A percentile compares a stretch with the other conserved stretches of the same genome.
These are phyloP conservation scores for Myotis yumanensis DNA, from an alignment of 2,113 vertebrate species.

Conservation along the genomic window DNA sequence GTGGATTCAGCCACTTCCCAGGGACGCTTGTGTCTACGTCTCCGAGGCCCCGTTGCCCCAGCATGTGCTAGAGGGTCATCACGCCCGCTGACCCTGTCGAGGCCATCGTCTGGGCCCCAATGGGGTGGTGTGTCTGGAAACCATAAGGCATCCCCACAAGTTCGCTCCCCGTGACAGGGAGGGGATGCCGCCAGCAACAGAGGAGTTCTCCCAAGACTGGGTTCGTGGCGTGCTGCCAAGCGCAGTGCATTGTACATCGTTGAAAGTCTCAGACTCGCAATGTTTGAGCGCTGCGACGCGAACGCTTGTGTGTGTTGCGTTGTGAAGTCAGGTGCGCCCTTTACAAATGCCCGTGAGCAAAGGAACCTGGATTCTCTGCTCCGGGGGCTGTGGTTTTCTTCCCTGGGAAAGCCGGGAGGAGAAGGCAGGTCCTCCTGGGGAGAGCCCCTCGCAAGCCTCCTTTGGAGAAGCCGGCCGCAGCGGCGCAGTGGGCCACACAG, in stretches of 20 bases:
- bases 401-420: background rate
- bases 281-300: accelerated
- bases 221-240: background rate
- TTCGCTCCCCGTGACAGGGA: background rate
- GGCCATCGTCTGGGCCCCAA: accelerated
- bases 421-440: background rate
- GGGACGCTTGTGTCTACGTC: background rate
- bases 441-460: accelerated
- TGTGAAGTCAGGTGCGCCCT: background rate
- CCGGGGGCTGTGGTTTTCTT: background rate
- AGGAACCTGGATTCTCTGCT: background rate
- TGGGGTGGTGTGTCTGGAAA: accelerated
- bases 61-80: background rate
- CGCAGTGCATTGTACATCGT: accelerated
- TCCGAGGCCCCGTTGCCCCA: background rate
- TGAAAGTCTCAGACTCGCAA: background rate
- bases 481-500: accelerated
- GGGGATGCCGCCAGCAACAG: accelerated
- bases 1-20: background rate
- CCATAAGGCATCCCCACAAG: accelerated
- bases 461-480: background rate
- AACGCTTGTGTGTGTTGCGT: background rate
- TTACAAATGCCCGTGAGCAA: background rate
- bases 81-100: accelerated
- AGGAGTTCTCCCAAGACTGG: background rate